Percentiles rank a stretch among this genome's conserved stretches.
These are phyloP conservation scores for Neogale vison DNA, from an alignment of 2,113 vertebrate genomes.

Conservation along the genomic window DNA sequence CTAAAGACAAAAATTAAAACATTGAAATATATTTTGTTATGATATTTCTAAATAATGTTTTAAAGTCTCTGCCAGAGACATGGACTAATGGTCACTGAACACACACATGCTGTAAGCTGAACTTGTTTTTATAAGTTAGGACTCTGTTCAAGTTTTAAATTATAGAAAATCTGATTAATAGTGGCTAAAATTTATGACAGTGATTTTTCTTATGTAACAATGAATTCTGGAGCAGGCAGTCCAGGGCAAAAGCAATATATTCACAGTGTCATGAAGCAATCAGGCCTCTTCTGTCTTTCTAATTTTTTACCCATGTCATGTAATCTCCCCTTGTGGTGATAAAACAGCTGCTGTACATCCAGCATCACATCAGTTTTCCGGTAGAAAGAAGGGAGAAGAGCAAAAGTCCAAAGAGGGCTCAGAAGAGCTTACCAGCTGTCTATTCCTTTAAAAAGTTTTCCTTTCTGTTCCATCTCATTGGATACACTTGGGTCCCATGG, in stretches of 20 bases:
- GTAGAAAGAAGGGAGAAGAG: background rate
- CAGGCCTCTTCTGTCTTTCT: background rate
- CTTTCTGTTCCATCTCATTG: background rate
- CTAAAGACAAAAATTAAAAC: background rate
- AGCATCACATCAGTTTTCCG: background rate
- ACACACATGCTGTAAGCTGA: background rate
- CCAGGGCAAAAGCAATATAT: background rate
- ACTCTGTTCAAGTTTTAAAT: background rate
- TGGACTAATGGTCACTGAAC: background rate
- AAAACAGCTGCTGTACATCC: background rate
- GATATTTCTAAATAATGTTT: background rate
- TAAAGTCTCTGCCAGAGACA: background rate
- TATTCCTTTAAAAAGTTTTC: background rate
- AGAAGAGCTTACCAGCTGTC: background rate
- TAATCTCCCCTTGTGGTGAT: background rate
- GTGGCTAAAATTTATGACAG: background rate
- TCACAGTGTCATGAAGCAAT: background rate
- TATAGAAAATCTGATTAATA: background rate
- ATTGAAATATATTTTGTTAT: slow-evolving; percentile 3
- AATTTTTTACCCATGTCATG: background rate
- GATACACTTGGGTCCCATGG: background rate
- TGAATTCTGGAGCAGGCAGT: background rate
- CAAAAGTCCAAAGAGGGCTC: background rate
- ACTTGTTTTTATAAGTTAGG: background rate
- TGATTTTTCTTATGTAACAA: background rate